Evolutionary conservation across 2,888 invertebrate genomes (phyloP).

Genomic region (Andrena fulva): DNA sequence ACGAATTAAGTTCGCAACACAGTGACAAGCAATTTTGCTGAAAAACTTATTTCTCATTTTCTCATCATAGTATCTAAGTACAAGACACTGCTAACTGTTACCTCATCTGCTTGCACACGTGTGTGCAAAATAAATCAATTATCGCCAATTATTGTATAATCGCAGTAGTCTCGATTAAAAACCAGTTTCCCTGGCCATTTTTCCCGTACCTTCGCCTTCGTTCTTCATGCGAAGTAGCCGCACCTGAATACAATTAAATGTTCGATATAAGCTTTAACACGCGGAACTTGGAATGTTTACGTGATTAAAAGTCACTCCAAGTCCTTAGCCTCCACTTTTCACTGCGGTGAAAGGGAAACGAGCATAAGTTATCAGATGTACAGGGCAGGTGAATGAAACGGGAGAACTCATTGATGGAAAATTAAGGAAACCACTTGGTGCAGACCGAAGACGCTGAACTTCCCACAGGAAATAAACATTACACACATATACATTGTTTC

Average conservation of each 20-base stretch:
- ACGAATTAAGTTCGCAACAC: not conserved
- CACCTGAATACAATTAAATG: too few species aligned
- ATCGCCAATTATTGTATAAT: not conserved
- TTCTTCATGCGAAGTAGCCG: too few species aligned
- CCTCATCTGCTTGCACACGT: not conserved
- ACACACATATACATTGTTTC: not conserved
- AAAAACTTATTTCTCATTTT: constrained; percentile 11
- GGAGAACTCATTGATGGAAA: too few species aligned
- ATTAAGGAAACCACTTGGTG: too few species aligned
- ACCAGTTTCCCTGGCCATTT: not conserved
- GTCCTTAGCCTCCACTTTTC: not conserved
- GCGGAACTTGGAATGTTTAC: too few species aligned
- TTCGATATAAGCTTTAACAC: too few species aligned
- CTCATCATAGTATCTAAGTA: constrained; percentile 4
- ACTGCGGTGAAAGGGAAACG: too few species aligned
- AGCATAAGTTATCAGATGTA: too few species aligned
- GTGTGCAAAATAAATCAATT: not conserved
- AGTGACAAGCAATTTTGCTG: constrained; percentile 21
- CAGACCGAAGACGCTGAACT: too few species aligned
- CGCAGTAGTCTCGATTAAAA: not conserved
- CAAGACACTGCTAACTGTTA: not conserved
- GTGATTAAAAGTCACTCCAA: too few species aligned
- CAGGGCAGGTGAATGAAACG: too few species aligned
- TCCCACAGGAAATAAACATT: not conserved
- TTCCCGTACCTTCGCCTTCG: not conserved